phyloP scores from a whole-genome alignment of 2,888 invertebrate genomes.

The Mythimna ferrago region DNA sequence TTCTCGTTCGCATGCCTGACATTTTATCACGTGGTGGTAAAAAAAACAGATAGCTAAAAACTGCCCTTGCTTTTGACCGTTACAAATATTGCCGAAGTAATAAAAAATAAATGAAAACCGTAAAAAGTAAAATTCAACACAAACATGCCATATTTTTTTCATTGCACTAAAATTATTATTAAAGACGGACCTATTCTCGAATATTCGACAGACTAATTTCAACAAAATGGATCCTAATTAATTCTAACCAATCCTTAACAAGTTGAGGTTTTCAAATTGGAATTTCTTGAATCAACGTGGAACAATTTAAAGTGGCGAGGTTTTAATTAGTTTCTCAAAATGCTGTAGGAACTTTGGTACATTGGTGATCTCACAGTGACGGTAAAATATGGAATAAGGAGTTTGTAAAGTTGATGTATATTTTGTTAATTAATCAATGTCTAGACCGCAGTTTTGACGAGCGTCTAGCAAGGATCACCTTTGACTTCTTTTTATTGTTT shows the following conservation, averaged over 20 bases:
- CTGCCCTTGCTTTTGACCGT: neutral
- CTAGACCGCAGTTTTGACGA: neutral
- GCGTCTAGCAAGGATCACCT: neutral
- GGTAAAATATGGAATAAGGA: slow-evolving; percentile 20
- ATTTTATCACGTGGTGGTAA: too few relatives aligned
- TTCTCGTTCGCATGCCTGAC: too few relatives aligned
- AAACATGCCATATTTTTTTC: neutral
- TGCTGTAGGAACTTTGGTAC: slow-evolving; percentile 38
- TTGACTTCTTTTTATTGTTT: too few relatives aligned
- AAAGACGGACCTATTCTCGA: slow-evolving; percentile 11
- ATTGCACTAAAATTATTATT: slow-evolving; percentile 14
- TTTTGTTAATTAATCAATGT: slow-evolving; percentile 28
- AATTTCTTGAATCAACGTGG: slow-evolving; percentile 57
- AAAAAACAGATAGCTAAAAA: neutral
- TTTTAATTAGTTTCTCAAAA: slow-evolving; percentile 60
- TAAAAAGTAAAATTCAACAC: neutral
- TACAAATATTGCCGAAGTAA: neutral
- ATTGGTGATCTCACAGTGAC: slow-evolving; percentile 28
- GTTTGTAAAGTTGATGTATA: slow-evolving; percentile 8
- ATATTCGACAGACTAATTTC: slow-evolving; percentile 46
- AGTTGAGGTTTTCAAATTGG: slow-evolving; percentile 57
- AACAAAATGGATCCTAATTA: slow-evolving; percentile 53
- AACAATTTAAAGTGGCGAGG: slow-evolving; percentile 54
- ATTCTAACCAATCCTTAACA: slow-evolving; percentile 56
- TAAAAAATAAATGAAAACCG: neutral